These are phyloP conservation scores for Phrynocephalus forsythii DNA, from an alignment of 2,797 vertebrate species.

Conservation along the genomic window DNA sequence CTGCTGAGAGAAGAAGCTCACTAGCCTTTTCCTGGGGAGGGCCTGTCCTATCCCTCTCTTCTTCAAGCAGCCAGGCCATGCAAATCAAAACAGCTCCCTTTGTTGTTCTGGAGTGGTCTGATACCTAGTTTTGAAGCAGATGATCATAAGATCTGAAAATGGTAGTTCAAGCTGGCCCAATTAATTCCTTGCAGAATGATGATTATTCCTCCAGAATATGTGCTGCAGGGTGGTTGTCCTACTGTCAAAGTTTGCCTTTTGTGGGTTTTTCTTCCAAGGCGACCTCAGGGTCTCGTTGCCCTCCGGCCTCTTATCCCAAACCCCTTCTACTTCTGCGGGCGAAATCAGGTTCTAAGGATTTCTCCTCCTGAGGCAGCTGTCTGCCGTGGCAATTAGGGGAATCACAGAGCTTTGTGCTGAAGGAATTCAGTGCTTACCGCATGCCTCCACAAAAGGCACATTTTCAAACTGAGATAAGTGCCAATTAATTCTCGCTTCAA, in stretches of 20 bases:
- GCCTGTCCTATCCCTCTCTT: background rate
- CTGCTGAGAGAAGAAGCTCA: background rate
- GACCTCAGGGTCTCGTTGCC: background rate
- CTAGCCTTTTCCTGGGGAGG: background rate
- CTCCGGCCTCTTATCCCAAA: background rate
- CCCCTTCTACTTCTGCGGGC: background rate
- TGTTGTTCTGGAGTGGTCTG: background rate
- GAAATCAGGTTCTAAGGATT: conserved; percentile 7
- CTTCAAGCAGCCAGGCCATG: background rate
- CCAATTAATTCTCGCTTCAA: conserved; percentile 34
- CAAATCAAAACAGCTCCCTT: background rate
- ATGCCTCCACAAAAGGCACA: conserved; percentile 9
- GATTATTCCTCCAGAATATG: background rate
- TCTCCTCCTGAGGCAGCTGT: conserved; percentile 7
- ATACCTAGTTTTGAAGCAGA: background rate
- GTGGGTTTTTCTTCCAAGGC: background rate
- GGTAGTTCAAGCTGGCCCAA: background rate
- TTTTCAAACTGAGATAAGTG: conserved; percentile 27
- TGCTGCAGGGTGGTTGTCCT: background rate
- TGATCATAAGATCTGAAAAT: background rate
- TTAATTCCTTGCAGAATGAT: background rate
- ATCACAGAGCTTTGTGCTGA: background rate
- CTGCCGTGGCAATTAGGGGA: background rate
- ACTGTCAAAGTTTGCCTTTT: conserved; percentile 4
- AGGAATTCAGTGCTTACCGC: conserved; percentile 1